Conservation (phyloP, 2,797 vertebrate species). For the Myotis daubentonii region DNA sequence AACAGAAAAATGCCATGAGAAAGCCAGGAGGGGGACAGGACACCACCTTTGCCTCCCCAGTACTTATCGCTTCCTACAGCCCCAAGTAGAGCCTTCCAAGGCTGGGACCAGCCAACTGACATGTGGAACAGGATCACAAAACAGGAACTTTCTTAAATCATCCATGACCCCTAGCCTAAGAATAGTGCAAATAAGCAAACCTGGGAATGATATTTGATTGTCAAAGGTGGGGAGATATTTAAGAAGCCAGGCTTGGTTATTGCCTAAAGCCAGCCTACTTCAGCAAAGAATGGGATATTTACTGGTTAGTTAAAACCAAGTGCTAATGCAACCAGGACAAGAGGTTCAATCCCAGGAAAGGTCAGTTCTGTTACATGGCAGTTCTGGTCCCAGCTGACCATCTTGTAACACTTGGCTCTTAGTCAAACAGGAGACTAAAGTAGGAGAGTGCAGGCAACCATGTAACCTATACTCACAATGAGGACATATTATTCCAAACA, state of each 20-base stretch:
- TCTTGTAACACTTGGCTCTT: not conserved
- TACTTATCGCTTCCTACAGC: not conserved
- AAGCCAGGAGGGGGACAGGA: not conserved
- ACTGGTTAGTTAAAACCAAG: conserved; percentile 20
- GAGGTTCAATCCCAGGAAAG: not conserved
- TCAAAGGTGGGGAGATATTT: conserved; percentile 37
- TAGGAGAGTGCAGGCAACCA: not conserved
- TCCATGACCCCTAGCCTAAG: not conserved
- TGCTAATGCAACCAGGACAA: conserved; percentile 36
- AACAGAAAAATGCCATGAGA: not conserved
- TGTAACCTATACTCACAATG: not conserved
- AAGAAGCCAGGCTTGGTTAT: not conserved
- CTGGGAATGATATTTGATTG: not conserved
- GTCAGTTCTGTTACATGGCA: not conserved
- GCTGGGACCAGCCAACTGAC: not conserved
- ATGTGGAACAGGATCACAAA: conserved; percentile 31
- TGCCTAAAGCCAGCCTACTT: not conserved
- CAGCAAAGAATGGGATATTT: conserved; percentile 29
- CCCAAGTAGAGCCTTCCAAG: not conserved
- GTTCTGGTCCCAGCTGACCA: conserved; percentile 29
- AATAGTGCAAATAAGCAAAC: conserved; percentile 12
- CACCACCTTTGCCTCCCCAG: conserved; percentile 15
- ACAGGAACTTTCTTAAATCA: conserved; percentile 8
- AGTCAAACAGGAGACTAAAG: conserved; percentile 14
- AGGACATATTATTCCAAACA: conserved; percentile 33